A percentile compares a stretch with the other conserved stretches of the same genome.
These are phyloP conservation scores for Drosophila murphyi DNA, from an alignment of 1,140 invertebrate genomes.

Conservation along the genomic window DNA sequence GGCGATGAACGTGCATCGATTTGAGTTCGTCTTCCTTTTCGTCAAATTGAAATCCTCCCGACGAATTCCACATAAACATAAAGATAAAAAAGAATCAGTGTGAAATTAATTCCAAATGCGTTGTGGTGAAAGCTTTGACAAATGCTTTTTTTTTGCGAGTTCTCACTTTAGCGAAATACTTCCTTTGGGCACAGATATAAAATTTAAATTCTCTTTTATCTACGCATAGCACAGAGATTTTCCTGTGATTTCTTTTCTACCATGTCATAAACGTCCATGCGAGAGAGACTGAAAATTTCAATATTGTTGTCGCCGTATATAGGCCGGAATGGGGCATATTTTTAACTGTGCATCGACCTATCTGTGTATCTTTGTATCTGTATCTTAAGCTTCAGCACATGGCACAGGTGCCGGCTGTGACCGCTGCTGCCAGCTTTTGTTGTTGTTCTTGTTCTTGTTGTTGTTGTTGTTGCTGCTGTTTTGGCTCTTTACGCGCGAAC, in stretches of 20 bases:
- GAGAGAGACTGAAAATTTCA: conserved; percentile 28
- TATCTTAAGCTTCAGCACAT: conserved; percentile 48
- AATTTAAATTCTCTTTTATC: conserved; percentile 67
- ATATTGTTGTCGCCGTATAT: conserved; percentile 25
- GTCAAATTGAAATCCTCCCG: conserved; percentile 73
- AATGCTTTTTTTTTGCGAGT: conserved; percentile 22
- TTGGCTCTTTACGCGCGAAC: conserved; percentile 72
- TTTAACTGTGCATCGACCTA: conserved; percentile 32
- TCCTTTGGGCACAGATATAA: conserved; percentile 44
- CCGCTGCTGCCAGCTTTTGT: conserved; percentile 12
- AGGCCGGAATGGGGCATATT: conserved; percentile 19
- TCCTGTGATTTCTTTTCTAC: conserved; percentile 30
- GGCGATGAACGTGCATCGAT: conserved; percentile 73
- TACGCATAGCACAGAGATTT: conserved; percentile 29
- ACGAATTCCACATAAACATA: conserved; percentile 68
- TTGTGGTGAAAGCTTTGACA: conserved; percentile 65
- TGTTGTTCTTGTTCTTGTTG: conserved; percentile 2
- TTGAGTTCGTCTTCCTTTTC: conserved; percentile 22
- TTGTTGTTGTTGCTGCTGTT: conserved; percentile 40
- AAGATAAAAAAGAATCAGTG: conserved; percentile 76
- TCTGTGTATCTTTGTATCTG: conserved; percentile 48
- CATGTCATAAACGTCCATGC: conserved; percentile 33
- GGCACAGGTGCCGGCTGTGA: conserved; percentile 57
- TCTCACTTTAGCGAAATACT: conserved; percentile 48
- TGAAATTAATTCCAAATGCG: conserved; percentile 70